Evolutionary conservation across 2,797 vertebrate species (phyloP).

Genomic region (Myotis findleyi): DNA sequence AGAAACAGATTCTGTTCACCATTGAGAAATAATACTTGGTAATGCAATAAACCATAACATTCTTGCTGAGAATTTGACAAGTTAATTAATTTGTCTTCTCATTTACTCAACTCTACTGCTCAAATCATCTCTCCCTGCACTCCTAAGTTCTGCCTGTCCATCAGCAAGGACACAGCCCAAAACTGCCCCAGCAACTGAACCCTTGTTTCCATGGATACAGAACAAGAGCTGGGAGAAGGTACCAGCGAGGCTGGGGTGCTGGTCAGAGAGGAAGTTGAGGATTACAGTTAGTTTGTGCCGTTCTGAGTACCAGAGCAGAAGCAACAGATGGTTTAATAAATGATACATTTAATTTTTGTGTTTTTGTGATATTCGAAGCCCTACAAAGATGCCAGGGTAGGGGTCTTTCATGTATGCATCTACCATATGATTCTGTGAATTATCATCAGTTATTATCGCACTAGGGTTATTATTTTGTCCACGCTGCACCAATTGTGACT

Average conservation of each 20-base stretch:
- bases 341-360: background rate
- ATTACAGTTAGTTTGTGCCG: background rate
- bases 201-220: background rate
- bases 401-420: background rate
- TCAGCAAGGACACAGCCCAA: background rate
- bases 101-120: background rate
- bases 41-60: background rate
- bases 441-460: background rate
- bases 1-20: background rate
- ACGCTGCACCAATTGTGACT: background rate
- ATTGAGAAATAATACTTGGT: background rate
- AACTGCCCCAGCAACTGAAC: background rate
- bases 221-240: background rate
- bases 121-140: background rate
- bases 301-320: background rate
- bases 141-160: background rate
- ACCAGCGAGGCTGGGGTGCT: too few species aligned
- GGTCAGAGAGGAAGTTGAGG: background rate
- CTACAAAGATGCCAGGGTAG: background rate
- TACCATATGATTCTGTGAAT: background rate
- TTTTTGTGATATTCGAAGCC: background rate
- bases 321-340: background rate
- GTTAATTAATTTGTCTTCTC: slow-evolving; percentile 19
- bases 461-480: background rate
- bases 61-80: background rate